Base-by-base conservation (phyloP, 2,113 vertebrate species). In the Percopsis transmontana region DNA sequence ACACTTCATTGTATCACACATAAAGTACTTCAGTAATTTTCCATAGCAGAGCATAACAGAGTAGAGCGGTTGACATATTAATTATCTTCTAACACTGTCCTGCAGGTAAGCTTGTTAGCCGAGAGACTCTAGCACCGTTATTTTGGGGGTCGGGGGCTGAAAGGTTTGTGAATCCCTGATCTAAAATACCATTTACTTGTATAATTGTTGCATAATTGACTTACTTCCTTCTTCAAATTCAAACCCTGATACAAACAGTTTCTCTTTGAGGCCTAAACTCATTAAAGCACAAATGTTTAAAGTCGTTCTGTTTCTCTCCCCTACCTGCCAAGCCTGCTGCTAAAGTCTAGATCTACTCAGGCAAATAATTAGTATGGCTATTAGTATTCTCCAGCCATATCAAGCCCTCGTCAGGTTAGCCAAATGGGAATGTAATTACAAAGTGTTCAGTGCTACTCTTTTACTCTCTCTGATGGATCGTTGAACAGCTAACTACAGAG, bases 311-410 rank as follows among this genome's bases (percentile, higher is more conserved):
- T 21, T 33, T 41, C 47, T 52, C 20, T 52, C 40, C 18, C 41
- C 0, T 44, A 42, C 65, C 72, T 62, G 66, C 68, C 72, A 66
- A 8, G 47, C 56, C 56, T 56, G 23, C 56, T 53, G 27, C 66
- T n/a, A 51, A 70, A 70, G 54, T 40, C 20, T 18, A 19, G 38
- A 58, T 79, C 42, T 73, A 18, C 62, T 72, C 65, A 24, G 24
- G 44, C 62, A 54, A 59, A 68, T 82, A 77, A 81, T 79, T 65
- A 77, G 55, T 71, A 63, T 73, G 53, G 58, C 79, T 71, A 65
- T 77, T 75, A 73, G 66, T 75, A 70, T 82, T 72, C 75, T 79
- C 54, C 21, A 67, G 65, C 72, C 68, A 64, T 60, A 70, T 74
- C 63, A 74, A 72, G 77, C 45, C 21, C 23, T 55, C 79, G 74